Evolutionary conservation across 2,113 vertebrate species (phyloP), one percentile per base, ranked within the genome.

Genomic region (Sapajus apella): DNA sequence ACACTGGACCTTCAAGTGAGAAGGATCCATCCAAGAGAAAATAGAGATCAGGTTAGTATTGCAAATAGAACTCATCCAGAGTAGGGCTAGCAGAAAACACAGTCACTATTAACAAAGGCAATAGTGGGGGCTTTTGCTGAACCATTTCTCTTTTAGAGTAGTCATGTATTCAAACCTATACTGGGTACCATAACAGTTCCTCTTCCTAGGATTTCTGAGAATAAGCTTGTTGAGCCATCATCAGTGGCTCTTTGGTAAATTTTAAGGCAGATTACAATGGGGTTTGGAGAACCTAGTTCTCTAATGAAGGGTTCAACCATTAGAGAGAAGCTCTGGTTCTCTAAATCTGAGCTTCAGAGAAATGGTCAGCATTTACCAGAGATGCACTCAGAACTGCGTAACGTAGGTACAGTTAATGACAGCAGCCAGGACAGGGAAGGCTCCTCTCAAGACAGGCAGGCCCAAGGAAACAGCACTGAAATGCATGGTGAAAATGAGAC

Each of bases 1-100:
- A 99, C 99, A 94, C 97, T 99, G 97, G 99, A 99, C 97, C 99
- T 99, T 96, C 99, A 99, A 96, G 99, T 99, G 96, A 99, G 99
- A 96, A 98, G 99, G 97, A 99, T 99, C 97, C 99, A 99, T 85
- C 99, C 99, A 3, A 99, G 99, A 56, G 99, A 99, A 97, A 99
- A 99, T 98, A 97, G 99, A 50, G 99, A 99, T 97, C 98, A 98
- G 83, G 99, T 99, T 97, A 99, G 99, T 97, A 99, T 99, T 27
- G 99, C 99, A 70, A 99, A 99, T 35, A 99, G 99, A 97, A 99
- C 99, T 55, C 99, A 64, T 99, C 99, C 50, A 99, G 99, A 73
- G 99, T 98, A 40, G 99, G 99, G 2, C 99, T 99, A 21, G 99
- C 99, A 16, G 99, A 99, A 97, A 99, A 99, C 94, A 99, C 99